Conservation (phyloP, 1,140 invertebrate genomes). For the Hydropsyche tenuis region DNA sequence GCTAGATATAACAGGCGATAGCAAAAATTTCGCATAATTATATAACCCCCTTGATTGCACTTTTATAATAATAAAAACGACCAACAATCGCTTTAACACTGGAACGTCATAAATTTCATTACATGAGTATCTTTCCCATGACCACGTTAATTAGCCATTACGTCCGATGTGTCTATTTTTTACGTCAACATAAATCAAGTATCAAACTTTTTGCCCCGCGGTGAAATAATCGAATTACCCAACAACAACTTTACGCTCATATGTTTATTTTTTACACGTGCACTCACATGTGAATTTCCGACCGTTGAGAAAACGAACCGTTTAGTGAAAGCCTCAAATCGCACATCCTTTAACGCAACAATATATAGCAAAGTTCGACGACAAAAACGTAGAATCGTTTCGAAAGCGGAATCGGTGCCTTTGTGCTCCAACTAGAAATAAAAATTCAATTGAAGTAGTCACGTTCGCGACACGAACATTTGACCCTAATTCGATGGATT, state of each 20-base stretch:
- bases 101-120: slow-evolving; percentile 12
- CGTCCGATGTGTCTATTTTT: neutral
- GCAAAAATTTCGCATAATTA: neutral
- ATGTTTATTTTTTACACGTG: no score
- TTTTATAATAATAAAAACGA: neutral
- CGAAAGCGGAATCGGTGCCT: neutral
- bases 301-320: no score
- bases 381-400: neutral
- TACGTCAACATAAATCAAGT: no score
- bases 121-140: slow-evolving; percentile 16
- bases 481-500: slow-evolving; percentile 14
- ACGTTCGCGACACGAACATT: neutral
- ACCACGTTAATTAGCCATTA: slow-evolving; percentile 5
- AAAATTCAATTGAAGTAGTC: neutral
- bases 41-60: neutral
- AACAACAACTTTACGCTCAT: no score
- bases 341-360: no score
- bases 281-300: no score
- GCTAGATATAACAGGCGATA: neutral
- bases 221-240: no score
- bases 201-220: no score
- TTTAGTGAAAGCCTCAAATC: no score
- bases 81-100: slow-evolving; percentile 1
- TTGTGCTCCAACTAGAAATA: neutral
- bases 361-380: neutral